These are phyloP conservation scores for Mythimna lalbum DNA, from an alignment of 2,888 invertebrate species.

Conservation along the genomic window DNA sequence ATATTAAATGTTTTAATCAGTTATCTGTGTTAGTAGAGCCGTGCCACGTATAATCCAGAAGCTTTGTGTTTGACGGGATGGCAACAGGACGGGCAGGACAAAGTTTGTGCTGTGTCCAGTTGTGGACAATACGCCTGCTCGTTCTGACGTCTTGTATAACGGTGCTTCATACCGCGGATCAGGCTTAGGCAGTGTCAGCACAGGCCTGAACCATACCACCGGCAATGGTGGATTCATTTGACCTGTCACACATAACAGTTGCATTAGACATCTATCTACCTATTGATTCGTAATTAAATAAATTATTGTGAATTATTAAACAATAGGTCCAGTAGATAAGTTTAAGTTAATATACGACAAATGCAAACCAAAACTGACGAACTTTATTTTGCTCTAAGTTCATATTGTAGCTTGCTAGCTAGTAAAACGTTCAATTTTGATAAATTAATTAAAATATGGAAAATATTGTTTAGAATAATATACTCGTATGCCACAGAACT, in stretches of 20 bases:
- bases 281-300: not conserved
- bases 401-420: slow-evolving; percentile 25
- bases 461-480: slow-evolving; percentile 25
- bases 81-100: slow-evolving; percentile 94
- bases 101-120: slow-evolving; percentile 98
- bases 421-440: slow-evolving; percentile 32
- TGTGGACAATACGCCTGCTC: slow-evolving; percentile 96
- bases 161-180: slow-evolving; percentile 94
- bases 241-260: slow-evolving; percentile 84
- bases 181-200: slow-evolving; percentile 90
- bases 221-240: slow-evolving; percentile 95
- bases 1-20: slow-evolving; percentile 87
- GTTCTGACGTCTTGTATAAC: slow-evolving; percentile 96
- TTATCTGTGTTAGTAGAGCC: slow-evolving; percentile 95
- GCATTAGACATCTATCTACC: not conserved
- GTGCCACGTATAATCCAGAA: slow-evolving; percentile 98
- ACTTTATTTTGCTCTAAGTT: slow-evolving; percentile 12
- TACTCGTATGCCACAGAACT: slow-evolving; percentile 17
- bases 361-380: slow-evolving; percentile 12
- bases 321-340: not conserved
- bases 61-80: slow-evolving; percentile 91
- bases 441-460: slow-evolving; percentile 12
- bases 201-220: slow-evolving; percentile 92
- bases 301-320: slow-evolving; percentile 9
- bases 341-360: slow-evolving; percentile 12